These are phyloP conservation scores for Orthonyx spaldingii DNA, from an alignment of 2,113 vertebrate species.

Conservation along the genomic window DNA sequence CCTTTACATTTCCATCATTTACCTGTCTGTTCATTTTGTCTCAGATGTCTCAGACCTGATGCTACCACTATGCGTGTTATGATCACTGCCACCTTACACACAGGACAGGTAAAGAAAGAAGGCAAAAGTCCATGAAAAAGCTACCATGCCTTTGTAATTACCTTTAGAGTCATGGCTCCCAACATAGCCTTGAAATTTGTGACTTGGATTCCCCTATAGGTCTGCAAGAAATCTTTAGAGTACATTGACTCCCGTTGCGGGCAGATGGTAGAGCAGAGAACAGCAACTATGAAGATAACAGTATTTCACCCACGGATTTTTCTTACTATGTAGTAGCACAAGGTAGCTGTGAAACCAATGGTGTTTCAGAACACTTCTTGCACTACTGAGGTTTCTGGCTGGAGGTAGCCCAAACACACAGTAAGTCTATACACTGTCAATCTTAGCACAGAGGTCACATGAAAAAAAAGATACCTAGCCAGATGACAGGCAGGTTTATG, in stretches of 20 bases:
- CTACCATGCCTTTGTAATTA: background rate
- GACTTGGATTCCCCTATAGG: background rate
- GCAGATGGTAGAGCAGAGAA: background rate
- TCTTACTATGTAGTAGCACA: background rate
- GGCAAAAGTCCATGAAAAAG: background rate
- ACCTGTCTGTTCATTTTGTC: background rate
- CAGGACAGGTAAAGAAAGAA: background rate
- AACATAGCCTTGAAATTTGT: background rate
- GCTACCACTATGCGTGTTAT: rapidly evolving
- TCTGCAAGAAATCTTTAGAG: background rate
- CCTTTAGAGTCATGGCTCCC: background rate
- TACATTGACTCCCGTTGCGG: background rate
- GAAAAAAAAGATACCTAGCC: background rate
- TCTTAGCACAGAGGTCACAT: background rate
- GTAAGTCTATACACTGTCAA: background rate
- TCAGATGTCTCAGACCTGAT: background rate
- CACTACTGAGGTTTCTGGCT: background rate
- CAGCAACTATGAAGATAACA: background rate
- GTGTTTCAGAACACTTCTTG: background rate
- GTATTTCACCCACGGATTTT: background rate
- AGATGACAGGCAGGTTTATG: background rate
- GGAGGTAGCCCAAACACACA: background rate
- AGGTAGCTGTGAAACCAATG: background rate
- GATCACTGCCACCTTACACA: background rate
- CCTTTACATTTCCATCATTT: background rate